Evolutionary conservation across 2,797 vertebrate species (phyloP).

Genomic region (Echiichthys vipera): DNA sequence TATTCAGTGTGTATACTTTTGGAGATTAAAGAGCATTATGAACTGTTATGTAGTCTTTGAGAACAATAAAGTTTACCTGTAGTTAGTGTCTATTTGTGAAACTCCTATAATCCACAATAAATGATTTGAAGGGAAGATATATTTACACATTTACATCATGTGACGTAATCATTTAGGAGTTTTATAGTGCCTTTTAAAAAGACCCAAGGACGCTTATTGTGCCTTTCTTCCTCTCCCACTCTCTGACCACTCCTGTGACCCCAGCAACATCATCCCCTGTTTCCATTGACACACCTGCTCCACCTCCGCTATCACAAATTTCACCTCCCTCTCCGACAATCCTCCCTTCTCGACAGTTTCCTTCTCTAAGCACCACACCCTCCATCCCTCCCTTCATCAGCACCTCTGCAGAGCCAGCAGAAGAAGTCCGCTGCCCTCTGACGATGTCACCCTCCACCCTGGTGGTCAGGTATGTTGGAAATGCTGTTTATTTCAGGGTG

Average conservation of each 20-base stretch:
- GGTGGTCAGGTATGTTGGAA: constrained; percentile 72
- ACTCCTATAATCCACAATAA: background rate
- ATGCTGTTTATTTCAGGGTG: background rate
- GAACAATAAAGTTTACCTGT: background rate
- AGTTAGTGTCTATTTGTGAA: background rate
- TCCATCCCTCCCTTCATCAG: background rate
- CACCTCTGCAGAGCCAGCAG: background rate
- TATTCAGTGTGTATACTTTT: too few relatives aligned
- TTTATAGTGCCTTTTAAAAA: too few relatives aligned
- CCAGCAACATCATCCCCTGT: constrained; percentile 60
- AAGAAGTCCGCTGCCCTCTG: constrained; percentile 35
- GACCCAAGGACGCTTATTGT: too few relatives aligned
- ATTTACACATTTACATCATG: background rate
- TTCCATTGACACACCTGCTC: constrained; percentile 23
- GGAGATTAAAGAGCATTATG: background rate
- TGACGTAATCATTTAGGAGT: too few relatives aligned
- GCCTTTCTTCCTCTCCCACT: constrained; percentile 17
- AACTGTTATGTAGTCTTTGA: background rate
- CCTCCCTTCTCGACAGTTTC: constrained; percentile 2
- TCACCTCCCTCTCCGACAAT: constrained; percentile 8
- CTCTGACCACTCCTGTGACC: constrained; percentile 10
- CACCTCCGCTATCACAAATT: constrained; percentile 33
- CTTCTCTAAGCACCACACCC: background rate
- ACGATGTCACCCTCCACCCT: constrained; percentile 58
- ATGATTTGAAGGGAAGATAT: background rate